Percentiles rank a stretch among this genome's conserved stretches.
Evolutionary conservation across 2,797 vertebrate genomes (phyloP).

Genomic region (Mormyrus hasselquistii): DNA sequence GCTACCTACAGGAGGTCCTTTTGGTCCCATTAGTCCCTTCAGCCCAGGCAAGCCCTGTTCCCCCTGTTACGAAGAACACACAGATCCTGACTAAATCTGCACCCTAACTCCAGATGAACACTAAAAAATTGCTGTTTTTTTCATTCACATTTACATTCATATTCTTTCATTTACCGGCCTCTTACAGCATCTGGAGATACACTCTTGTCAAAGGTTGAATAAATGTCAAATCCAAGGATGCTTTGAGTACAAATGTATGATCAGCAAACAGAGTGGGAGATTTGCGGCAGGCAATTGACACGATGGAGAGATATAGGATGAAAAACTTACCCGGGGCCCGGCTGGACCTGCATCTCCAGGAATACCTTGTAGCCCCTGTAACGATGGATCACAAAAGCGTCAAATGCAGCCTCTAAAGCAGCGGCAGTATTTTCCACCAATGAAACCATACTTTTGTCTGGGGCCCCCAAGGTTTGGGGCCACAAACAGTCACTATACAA

Average conservation of each 20-base stretch:
- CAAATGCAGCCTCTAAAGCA: background rate
- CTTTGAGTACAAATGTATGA: background rate
- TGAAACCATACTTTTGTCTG: background rate
- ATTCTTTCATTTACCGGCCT: background rate
- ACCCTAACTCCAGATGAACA: background rate
- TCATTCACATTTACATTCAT: background rate
- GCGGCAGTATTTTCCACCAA: background rate
- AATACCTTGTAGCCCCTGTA: conserved; percentile 55
- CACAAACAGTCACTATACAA: background rate
- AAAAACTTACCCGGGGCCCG: conserved; percentile 52
- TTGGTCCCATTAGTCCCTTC: conserved; percentile 50
- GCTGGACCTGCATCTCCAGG: conserved; percentile 48
- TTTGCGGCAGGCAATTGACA: background rate
- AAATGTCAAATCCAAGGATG: background rate
- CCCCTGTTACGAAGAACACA: conserved; percentile 43
- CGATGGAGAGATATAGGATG: background rate
- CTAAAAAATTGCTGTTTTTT: background rate
- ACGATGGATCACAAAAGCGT: conserved; percentile 22
- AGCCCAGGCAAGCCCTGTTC: conserved; percentile 51
- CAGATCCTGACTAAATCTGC: background rate
- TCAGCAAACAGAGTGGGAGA: background rate
- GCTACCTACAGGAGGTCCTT: conserved; percentile 49
- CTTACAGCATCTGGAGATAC: background rate
- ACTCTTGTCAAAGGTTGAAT: background rate
- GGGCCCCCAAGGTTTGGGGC: background rate